phyloP scores from a whole-genome alignment of 2,888 invertebrate species.

The Melieria crassipennis region DNA sequence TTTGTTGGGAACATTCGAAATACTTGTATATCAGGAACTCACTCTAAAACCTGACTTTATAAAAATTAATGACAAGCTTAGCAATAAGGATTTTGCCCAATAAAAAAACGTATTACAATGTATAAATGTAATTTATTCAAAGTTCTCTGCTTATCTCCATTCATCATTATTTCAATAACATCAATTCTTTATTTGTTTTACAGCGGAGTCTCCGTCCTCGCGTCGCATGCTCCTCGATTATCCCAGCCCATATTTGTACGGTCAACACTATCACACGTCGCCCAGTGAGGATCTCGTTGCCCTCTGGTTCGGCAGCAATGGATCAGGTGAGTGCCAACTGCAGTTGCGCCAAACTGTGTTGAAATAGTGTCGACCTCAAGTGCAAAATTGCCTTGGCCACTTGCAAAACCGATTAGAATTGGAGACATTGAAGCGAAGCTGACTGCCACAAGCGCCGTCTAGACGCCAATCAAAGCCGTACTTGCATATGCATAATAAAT shows the following conservation, averaged over 20 bases:
- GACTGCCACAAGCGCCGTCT: slow-evolving; percentile 37
- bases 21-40: too few relatives aligned
- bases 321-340: slow-evolving; percentile 68
- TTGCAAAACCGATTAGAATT: slow-evolving; percentile 28
- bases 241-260: slow-evolving; percentile 65
- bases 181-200: background rate
- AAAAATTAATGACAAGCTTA: too few relatives aligned
- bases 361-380: too few relatives aligned
- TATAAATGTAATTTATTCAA: too few relatives aligned
- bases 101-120: too few relatives aligned
- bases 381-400: slow-evolving; percentile 10
- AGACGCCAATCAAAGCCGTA: slow-evolving; percentile 39
- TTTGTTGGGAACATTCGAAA: too few relatives aligned
- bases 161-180: too few relatives aligned
- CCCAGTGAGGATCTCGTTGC: slow-evolving; percentile 81
- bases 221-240: slow-evolving; percentile 66
- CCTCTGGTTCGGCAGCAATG: slow-evolving; percentile 77
- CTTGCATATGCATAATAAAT: slow-evolving; percentile 31
- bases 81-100: too few relatives aligned
- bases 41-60: too few relatives aligned
- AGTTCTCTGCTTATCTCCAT: too few relatives aligned
- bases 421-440: slow-evolving; percentile 1
- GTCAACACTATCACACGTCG: slow-evolving; percentile 67
- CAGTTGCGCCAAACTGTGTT: background rate
- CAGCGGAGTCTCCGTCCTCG: slow-evolving; percentile 66